Conservation (phyloP, 2,113 vertebrate species). For the Tricholaema leucomelas region DNA sequence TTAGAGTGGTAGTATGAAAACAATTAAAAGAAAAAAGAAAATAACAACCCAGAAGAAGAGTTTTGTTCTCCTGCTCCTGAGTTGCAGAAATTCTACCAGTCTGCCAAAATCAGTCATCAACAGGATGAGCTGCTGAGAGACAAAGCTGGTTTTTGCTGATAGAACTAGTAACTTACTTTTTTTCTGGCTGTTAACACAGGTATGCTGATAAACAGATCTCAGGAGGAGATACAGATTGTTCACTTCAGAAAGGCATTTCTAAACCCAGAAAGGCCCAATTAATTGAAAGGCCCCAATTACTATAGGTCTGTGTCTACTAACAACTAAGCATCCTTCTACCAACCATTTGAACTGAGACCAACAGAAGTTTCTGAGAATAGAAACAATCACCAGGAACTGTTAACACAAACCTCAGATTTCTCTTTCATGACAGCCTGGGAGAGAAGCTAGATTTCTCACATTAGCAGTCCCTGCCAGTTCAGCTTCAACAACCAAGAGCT, state of each 20-base stretch:
- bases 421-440: not conserved
- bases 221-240: not conserved
- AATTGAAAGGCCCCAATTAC: not conserved
- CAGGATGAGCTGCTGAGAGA: not conserved
- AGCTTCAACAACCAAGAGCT: not conserved
- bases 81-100: not conserved
- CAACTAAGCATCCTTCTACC: not conserved
- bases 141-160: not conserved
- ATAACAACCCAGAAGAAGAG: not conserved
- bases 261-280: not conserved
- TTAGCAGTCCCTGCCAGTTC: not conserved
- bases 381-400: not conserved
- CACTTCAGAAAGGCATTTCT: not conserved
- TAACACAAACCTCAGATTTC: not conserved
- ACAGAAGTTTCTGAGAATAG: not conserved
- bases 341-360: not conserved
- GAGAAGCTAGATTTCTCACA: not conserved
- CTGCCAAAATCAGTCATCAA: not conserved
- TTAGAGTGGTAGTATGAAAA: not conserved
- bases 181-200: not conserved
- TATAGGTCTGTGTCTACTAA: not conserved
- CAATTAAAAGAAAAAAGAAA: not conserved
- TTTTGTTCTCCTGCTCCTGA: not conserved
- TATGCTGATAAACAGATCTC: not conserved
- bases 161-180: not conserved